Conservation (phyloP, 1,140 invertebrate genomes). For the Hyles euphorbiae region DNA sequence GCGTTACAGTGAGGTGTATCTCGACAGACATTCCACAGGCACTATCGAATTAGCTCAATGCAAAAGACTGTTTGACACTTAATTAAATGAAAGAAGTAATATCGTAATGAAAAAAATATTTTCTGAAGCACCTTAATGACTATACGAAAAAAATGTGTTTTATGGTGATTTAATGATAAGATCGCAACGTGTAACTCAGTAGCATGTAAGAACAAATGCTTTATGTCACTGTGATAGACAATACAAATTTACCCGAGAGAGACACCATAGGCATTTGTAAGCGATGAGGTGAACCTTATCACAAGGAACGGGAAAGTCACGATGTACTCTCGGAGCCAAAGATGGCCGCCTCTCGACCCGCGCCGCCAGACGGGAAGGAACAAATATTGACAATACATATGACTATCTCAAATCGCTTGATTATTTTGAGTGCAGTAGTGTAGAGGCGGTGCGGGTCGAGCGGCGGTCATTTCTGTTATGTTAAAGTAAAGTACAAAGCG, state of each 20-base stretch:
- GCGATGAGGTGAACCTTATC: conserved; percentile 37
- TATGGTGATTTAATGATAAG: conserved; percentile 71
- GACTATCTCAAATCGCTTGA: neutral
- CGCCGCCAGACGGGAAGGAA: neutral
- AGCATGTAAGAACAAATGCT: conserved; percentile 74
- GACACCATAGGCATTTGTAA: conserved; percentile 63
- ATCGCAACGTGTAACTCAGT: conserved; percentile 71
- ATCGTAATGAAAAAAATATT: conserved; percentile 65
- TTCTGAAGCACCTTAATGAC: conserved; percentile 69
- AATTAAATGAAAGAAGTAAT: conserved; percentile 56
- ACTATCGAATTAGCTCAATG: conserved; percentile 70
- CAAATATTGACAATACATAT: conserved; percentile 2
- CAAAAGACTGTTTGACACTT: conserved; percentile 72
- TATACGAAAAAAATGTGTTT: conserved; percentile 63
- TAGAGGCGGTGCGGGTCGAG: conserved; percentile 10
- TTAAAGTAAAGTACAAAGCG: conserved; percentile 60
- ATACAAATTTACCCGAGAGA: conserved; percentile 66
- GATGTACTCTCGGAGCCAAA: conserved; percentile 38
- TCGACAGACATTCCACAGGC: conserved; percentile 61
- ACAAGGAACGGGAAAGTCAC: conserved; percentile 37
- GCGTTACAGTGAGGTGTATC: conserved; percentile 33
- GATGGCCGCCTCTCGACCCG: conserved; percentile 20
- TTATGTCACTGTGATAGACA: conserved; percentile 73
- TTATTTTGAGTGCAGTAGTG: neutral
- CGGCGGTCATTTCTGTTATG: conserved; percentile 14